Percentiles rank a stretch among this genome's conserved stretches.
These are phyloP conservation scores for Cerceris rybyensis DNA, from an alignment of 2,888 invertebrate species.

Conservation along the genomic window DNA sequence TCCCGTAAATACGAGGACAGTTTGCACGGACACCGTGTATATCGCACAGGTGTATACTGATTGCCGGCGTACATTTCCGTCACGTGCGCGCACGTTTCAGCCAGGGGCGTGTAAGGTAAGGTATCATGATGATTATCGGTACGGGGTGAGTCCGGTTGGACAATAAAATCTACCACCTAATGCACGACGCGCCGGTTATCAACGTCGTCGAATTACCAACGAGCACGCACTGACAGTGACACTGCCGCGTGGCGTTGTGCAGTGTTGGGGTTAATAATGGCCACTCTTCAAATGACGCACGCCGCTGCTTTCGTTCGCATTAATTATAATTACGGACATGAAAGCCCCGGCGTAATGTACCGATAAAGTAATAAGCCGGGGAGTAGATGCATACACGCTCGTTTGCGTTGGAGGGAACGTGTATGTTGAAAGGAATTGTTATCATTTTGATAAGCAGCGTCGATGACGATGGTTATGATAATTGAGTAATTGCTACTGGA, in stretches of 20 bases:
- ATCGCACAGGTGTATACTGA: slow-evolving; percentile 45
- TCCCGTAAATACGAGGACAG: not conserved
- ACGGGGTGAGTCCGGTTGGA: slow-evolving; percentile 35
- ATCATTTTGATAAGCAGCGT: slow-evolving; percentile 21
- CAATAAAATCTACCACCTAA: slow-evolving; percentile 68
- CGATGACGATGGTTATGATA: slow-evolving; percentile 23
- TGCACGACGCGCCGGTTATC: slow-evolving; percentile 59
- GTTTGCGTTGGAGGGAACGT: slow-evolving; percentile 8
- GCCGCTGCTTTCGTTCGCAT: slow-evolving; percentile 34
- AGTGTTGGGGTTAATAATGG: slow-evolving; percentile 37
- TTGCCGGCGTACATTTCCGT: slow-evolving; percentile 55
- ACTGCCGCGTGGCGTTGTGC: slow-evolving; percentile 40
- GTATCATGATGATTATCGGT: slow-evolving; percentile 64
- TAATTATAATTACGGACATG: slow-evolving; percentile 59
- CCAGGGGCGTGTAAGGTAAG: slow-evolving; percentile 42
- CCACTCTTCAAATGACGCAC: slow-evolving; percentile 48
- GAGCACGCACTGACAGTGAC: slow-evolving; percentile 66
- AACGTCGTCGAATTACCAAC: slow-evolving; percentile 57
- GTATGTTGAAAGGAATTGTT: slow-evolving; percentile 7
- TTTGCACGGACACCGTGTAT: not conserved
- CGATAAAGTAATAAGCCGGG: slow-evolving; percentile 51
- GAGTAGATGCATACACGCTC: slow-evolving; percentile 12
- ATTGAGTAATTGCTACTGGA: slow-evolving; percentile 38
- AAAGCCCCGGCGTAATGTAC: slow-evolving; percentile 51
- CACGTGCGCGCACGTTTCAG: slow-evolving; percentile 50